A percentile compares a stretch with the other conserved stretches of the same genome.
Conservation (phyloP, 2,797 vertebrate species). For the Heliangelus exortis region DNA sequence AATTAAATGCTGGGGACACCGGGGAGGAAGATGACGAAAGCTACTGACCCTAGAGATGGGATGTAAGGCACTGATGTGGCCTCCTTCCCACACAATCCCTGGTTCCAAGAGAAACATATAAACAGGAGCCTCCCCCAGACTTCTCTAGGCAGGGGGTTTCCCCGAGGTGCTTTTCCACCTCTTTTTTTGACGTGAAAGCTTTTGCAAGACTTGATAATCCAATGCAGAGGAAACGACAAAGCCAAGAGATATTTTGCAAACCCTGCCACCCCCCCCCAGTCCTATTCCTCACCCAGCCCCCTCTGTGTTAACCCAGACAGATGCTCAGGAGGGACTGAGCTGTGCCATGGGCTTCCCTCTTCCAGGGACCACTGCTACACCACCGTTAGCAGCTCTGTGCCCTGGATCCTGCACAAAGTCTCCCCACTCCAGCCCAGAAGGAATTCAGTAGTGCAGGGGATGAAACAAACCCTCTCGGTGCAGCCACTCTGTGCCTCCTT, state of each 20-base stretch:
- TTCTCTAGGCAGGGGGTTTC: background rate
- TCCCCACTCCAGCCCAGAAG: background rate
- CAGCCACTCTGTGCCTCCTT: background rate
- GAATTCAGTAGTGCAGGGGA: accelerated
- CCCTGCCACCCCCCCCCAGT: background rate
- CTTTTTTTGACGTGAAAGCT: background rate
- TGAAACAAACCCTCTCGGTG: accelerated
- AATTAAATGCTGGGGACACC: background rate
- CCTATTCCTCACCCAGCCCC: background rate
- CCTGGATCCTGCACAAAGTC: background rate
- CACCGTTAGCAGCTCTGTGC: background rate
- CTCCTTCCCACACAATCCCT: background rate
- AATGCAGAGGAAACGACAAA: background rate
- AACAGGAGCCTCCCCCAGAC: background rate
- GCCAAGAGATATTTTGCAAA: background rate
- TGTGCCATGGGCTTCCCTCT: background rate
- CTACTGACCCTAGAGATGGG: background rate
- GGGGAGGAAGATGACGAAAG: background rate
- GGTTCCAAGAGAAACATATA: slow-evolving; percentile 22
- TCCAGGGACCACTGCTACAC: background rate
- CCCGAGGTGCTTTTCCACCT: background rate
- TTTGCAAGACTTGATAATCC: background rate
- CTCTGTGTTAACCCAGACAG: background rate
- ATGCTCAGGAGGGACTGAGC: background rate
- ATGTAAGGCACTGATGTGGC: background rate